Conservation (phyloP, 2,888 invertebrate species). For the Epistrophe grossulariae region DNA sequence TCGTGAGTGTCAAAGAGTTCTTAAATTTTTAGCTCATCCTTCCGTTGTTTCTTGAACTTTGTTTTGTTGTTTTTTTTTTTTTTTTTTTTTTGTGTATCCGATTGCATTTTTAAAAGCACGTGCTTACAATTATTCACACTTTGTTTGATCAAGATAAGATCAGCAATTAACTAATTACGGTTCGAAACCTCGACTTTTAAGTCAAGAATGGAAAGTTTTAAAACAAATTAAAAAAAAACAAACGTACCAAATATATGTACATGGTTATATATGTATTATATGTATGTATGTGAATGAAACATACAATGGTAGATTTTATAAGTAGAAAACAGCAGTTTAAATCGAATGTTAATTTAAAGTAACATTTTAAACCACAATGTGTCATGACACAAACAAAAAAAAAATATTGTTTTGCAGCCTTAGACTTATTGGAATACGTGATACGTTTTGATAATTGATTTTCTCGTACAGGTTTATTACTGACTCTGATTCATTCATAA, state of each 20-base stretch:
- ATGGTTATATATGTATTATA: background rate
- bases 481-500: slow-evolving; percentile 65
- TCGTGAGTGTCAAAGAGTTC: slow-evolving; percentile 41
- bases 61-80: too few relatives aligned
- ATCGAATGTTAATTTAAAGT: slow-evolving; percentile 7
- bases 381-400: background rate
- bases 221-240: background rate
- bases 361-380: slow-evolving; percentile 21
- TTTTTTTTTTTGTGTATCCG: background rate
- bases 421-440: slow-evolving; percentile 55
- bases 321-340: background rate
- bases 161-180: slow-evolving; percentile 30
- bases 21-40: slow-evolving; percentile 23
- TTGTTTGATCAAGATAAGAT: slow-evolving; percentile 31
- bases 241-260: background rate
- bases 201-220: slow-evolving; percentile 18
- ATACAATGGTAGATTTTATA: background rate
- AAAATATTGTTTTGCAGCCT: slow-evolving; percentile 17
- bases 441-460: slow-evolving; percentile 33
- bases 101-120: slow-evolving; percentile 39
- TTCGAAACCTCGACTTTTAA: slow-evolving; percentile 2
- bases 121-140: slow-evolving; percentile 66
- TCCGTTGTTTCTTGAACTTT: slow-evolving; percentile 2
- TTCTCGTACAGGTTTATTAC: background rate
- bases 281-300: background rate